Base-by-base conservation (phyloP, 1,140 invertebrate genomes). In the Drosophila mojavensis region DNA sequence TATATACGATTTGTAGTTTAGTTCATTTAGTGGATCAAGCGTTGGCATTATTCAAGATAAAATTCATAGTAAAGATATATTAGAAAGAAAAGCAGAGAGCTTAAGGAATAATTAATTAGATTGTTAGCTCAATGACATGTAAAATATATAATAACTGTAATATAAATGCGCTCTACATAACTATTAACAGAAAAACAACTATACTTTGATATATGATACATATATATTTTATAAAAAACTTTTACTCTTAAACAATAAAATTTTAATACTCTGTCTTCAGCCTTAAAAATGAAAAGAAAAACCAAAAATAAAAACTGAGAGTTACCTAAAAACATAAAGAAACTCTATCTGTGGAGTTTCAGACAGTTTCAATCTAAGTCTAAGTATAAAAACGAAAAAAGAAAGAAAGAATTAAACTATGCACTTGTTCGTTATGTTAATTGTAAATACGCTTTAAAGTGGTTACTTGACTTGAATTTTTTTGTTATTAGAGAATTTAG, bases 141-240 rank as follows among this genome's bases (percentile, higher is more conserved):
- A 88, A 69, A 83, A 82, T 71, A 33, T 11, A 62, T 30, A 69
- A 67, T 65, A 75, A 73, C 78, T 84, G 84, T 89, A 89, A 89
- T 78, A 88, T 89, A 89, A 78, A 89, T 45, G 10, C 61, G 61
- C 77, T 73, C 79, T 77, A 63, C 64, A 51, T 63, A 68, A 70
- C 50, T 47, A 62, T 78, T 75, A 81, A 78, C 36, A 51, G 36
- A 26, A 55, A 55, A 63, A 77, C 70, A 80, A 78, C 77, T 84
- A 78, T 78, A 89, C 84, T 88, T 88, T 88, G 84, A 89, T 88
- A 88, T 84, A 88, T 84, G 80, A 83, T 39, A 77, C 50, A 88
- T 88, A 88, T 88, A 88, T 88, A 88, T 88, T 88, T 88, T 88
- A 88, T 88, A 88, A 88, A 89, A 67, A 88, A 88, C 84, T 88